Conservation (phyloP, 2,888 invertebrate genomes). For the Aspidiotus destructor region DNA sequence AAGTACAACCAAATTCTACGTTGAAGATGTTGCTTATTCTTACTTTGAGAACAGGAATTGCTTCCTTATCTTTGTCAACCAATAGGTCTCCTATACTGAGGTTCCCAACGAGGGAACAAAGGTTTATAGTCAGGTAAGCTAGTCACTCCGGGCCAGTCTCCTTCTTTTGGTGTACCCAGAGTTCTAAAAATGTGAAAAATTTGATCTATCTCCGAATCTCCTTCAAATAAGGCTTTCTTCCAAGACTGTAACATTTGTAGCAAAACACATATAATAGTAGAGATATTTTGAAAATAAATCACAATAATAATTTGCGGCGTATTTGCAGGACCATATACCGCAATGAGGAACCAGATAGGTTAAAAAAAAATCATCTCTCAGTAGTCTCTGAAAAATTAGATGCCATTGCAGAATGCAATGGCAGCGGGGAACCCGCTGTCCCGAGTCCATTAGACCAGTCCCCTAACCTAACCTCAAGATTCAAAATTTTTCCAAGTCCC, state of each 20-base stretch:
- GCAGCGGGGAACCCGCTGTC: too few relatives aligned
- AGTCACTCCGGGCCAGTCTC: constrained; percentile 91
- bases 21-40: background rate
- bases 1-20: background rate
- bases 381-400: too few relatives aligned
- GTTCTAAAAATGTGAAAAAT: constrained; percentile 94
- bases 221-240: constrained; percentile 86
- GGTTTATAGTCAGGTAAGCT: constrained; percentile 86
- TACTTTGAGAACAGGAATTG: constrained; percentile 44
- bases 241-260: constrained; percentile 44
- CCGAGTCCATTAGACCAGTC: too few relatives aligned
- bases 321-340: too few relatives aligned
- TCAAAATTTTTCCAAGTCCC: too few relatives aligned
- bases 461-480: too few relatives aligned
- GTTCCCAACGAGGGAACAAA: constrained; percentile 89
- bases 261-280: background rate
- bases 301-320: too few relatives aligned
- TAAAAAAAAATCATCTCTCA: too few relatives aligned
- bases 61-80: constrained; percentile 62
- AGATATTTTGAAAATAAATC: too few relatives aligned
- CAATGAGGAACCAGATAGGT: too few relatives aligned
- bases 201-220: constrained; percentile 98
- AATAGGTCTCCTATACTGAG: constrained; percentile 63
- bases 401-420: too few relatives aligned
- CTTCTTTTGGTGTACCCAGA: constrained; percentile 87